Percentiles rank a stretch among this genome's conserved stretches.
Conservation (phyloP, 2,797 vertebrate genomes). For the Falco cherrug region DNA sequence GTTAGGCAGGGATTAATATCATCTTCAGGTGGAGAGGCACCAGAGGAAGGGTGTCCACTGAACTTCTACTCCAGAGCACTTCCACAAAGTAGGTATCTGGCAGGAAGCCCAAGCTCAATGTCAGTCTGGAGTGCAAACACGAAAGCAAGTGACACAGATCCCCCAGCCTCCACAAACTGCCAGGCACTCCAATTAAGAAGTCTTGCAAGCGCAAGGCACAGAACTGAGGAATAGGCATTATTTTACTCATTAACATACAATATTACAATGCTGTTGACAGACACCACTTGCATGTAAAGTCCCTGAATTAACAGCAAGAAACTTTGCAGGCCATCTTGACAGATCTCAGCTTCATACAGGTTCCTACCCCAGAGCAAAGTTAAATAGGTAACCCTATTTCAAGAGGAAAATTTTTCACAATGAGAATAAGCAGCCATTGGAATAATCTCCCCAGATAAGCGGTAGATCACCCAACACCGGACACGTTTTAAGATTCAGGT, state of each 20-base stretch:
- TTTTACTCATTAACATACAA: neutral
- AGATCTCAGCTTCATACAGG: neutral
- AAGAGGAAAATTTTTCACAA: neutral
- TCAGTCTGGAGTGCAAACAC: neutral
- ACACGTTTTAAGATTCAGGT: neutral
- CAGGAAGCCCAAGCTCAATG: neutral
- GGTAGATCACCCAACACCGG: neutral
- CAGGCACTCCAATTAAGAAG: neutral
- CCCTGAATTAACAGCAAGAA: neutral
- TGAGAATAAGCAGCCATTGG: neutral
- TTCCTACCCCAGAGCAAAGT: neutral
- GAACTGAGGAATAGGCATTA: neutral
- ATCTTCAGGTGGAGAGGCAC: neutral
- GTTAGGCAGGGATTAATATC: neutral
- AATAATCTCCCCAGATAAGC: too few species aligned
- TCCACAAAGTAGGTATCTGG: neutral
- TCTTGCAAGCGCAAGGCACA: neutral
- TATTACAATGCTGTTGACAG: neutral
- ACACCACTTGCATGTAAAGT: neutral
- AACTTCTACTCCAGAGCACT: neutral
- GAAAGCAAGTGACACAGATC: neutral
- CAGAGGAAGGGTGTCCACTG: neutral
- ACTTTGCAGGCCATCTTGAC: neutral
- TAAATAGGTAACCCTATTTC: neutral
- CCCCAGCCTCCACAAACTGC: neutral